phyloP scores from a whole-genome alignment of 1,140 invertebrate genomes.

The Grapholita molesta region DNA sequence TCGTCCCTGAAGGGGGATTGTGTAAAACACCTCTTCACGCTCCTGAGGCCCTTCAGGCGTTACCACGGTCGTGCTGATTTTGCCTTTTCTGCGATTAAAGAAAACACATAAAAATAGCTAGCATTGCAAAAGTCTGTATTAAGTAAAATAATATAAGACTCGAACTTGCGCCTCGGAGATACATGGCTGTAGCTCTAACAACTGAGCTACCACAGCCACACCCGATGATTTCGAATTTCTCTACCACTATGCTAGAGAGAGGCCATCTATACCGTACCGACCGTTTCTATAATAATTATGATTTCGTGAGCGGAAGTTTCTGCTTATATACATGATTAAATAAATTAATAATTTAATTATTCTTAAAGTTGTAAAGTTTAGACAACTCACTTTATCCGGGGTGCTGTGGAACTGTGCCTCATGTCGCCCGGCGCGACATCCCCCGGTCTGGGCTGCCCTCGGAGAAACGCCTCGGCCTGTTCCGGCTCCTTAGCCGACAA shows the following conservation, averaged over 20 bases:
- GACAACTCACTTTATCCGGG: slow-evolving; percentile 61
- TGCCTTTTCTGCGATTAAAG: slow-evolving; percentile 55
- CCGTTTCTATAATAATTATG: too few species aligned
- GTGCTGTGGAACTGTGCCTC: slow-evolving; percentile 67
- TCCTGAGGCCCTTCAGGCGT: slow-evolving; percentile 59
- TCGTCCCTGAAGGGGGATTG: slow-evolving; percentile 68
- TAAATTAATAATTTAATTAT: neutral
- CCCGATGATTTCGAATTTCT: too few species aligned
- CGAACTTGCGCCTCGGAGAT: too few species aligned
- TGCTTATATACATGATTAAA: too few species aligned
- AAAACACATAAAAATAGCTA: neutral
- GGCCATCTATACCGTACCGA: too few species aligned
- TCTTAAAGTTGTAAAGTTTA: neutral
- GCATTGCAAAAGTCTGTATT: too few species aligned
- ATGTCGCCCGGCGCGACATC: slow-evolving; percentile 69
- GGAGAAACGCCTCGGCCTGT: slow-evolving; percentile 71
- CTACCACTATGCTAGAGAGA: too few species aligned
- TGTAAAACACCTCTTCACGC: slow-evolving; percentile 72
- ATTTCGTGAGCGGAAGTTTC: too few species aligned
- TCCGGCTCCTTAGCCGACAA: slow-evolving; percentile 72
- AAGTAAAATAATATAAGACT: too few species aligned
- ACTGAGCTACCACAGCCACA: too few species aligned
- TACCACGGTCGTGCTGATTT: slow-evolving; percentile 53
- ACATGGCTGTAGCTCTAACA: too few species aligned
- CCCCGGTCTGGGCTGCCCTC: slow-evolving; percentile 72